Evolutionary conservation across 2,113 vertebrate species (phyloP), one percentile per base, ranked within the genome.

Genomic region (Morone saxatilis): DNA sequence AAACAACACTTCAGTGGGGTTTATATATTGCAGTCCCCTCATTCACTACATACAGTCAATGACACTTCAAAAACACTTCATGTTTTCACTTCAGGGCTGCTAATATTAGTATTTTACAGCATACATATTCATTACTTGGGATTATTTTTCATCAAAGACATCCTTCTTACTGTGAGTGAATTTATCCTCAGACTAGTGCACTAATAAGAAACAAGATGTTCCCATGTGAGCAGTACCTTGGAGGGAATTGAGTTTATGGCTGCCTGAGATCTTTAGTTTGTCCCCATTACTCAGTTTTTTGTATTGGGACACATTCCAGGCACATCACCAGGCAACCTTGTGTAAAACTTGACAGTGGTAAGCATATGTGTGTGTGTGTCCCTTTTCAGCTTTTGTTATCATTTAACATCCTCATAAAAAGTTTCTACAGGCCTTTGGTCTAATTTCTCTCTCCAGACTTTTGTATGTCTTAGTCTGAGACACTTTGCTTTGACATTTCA

Each of bases 321-420:
- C 63, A 50, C 22, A 38, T 81, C 76, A 62, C 85, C 53, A 60
- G 60, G 80, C 86, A 86, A 91, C 74, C 25, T 73, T 83, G 48
- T 62, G 47, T 80, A 73, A 84, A 76, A 83, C 61, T 51, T 68
- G 80, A 63, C 36, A 54, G 50, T 74, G 16, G 31, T 40, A 61
- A 54, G 48, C 7, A 0, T 51, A 51, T 66, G 12, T 31, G 71
- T 51, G 38, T 16, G 71, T 57, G 71, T 75, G 31, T 66, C 53
- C 51, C 13, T 73, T 43, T 48, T 51, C 41, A 71, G 59, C 63
- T 48, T 69, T 71, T 71, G 59, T 79, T 16, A 66, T 65, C 25
- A 12, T 71, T 66, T 80, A 41, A 80, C 76, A 54, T 7, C 45
- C 25, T 68, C 67, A 62, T 84, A 67, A 80, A 78, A 75, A 43